Evolutionary conservation across 2,888 invertebrate genomes (phyloP).

Genomic region (Drosophila lacicola): DNA sequence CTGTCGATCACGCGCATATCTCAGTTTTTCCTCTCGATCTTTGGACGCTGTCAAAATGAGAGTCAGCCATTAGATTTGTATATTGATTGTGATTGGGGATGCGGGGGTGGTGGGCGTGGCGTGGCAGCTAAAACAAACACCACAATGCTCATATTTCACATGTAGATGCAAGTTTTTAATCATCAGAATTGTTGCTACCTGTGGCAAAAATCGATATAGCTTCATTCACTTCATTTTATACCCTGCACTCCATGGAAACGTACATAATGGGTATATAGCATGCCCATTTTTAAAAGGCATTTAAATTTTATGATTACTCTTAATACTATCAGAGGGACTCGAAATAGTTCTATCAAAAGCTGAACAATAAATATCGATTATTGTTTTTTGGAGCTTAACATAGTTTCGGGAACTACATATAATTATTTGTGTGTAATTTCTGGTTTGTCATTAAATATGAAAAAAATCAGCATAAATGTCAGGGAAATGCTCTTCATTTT

Average conservation of each 20-base stretch:
- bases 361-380: no score
- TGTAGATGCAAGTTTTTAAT: conserved; percentile 42
- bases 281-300: no score
- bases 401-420: no score
- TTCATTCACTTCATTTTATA: conserved; percentile 35
- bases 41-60: conserved; percentile 72
- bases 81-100: background rate
- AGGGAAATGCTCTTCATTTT: no score
- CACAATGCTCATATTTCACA: conserved; percentile 33
- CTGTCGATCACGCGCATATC: conserved; percentile 93
- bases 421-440: no score
- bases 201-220: conserved; percentile 65
- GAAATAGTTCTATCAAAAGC: no score
- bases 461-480: no score
- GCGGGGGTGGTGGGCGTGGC: background rate
- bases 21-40: conserved; percentile 89
- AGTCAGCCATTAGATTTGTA: background rate
- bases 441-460: no score
- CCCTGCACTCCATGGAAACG: background rate
- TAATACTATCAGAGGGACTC: no score
- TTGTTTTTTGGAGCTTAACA: no score
- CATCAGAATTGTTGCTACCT: conserved; percentile 49
- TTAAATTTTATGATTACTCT: no score
- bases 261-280: background rate
- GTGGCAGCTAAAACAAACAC: conserved; percentile 6